Evolutionary conservation across 2,113 vertebrate genomes (phyloP).

Genomic region (Rhombomys opimus): DNA sequence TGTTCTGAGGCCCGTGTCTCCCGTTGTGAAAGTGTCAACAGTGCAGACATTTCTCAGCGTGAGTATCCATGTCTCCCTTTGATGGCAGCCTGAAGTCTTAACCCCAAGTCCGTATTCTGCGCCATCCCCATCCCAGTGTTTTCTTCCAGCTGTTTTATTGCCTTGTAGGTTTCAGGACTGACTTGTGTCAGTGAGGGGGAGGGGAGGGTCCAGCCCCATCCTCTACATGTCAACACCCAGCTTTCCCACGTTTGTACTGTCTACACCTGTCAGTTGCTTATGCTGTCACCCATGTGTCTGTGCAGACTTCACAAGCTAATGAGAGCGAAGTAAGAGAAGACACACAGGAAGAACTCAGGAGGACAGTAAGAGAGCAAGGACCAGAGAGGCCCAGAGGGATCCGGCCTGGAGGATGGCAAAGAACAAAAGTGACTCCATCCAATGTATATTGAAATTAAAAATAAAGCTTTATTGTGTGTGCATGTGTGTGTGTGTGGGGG

Average conservation of each 20-base stretch:
- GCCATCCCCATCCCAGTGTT: background rate
- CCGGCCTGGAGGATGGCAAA: background rate
- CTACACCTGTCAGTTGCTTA: background rate
- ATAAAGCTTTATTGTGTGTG: background rate
- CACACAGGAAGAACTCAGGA: background rate
- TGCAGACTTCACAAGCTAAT: background rate
- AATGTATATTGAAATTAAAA: background rate
- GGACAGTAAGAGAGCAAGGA: background rate
- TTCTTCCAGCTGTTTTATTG: background rate
- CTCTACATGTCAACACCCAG: background rate
- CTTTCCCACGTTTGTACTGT: background rate
- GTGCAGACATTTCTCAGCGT: background rate
- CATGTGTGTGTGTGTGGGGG: background rate
- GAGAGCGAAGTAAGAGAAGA: background rate
- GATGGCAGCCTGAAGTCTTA: background rate
- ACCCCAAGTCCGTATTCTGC: background rate
- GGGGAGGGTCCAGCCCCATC: background rate
- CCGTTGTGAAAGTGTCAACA: accelerated
- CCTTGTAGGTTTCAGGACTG: too few species aligned
- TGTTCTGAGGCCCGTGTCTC: background rate
- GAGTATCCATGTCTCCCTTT: background rate
- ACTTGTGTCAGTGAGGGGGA: background rate
- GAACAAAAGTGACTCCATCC: background rate
- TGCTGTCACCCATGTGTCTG: background rate
- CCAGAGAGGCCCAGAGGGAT: background rate